Evolutionary conservation across 2,113 vertebrate species (phyloP), one percentile per base, ranked within the genome.

Genomic region (Chitala chitala): DNA sequence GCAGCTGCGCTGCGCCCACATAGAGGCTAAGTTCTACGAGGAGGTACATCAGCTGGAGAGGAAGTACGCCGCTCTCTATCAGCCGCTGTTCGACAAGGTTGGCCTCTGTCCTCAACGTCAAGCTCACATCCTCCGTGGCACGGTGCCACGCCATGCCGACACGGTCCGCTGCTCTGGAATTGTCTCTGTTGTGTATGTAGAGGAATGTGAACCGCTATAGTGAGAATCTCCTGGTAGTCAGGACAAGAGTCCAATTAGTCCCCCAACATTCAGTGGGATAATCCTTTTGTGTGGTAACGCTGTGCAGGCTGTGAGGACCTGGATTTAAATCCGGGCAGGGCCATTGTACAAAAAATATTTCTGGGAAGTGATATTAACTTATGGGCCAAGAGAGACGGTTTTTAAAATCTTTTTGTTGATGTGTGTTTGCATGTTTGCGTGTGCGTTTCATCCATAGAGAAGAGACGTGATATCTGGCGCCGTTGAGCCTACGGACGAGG

Each of bases 21-120:
- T 96, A 83, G 96, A 99, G 80, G 95, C 96, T 69, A 96, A 95
- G 81, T 99, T 99, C 89, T 99, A 99, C 31, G 95, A 98, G 78
- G 97, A 99, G 83, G 95, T 99, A 22, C 96, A 99, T 3, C 95
- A 96, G 80, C 81, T 99, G 73, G 96, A 99, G 88, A 88, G 96
- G 80, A 99, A 99, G 75, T 99, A 98, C 0, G 94, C 97, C 0
- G 91, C 92, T 0, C 86, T 98, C 12, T 99, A 98, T 82, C 91
- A 96, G 4, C 97, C 96, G 8, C 89, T 95, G 56, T 98, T 96
- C 78, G 95, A 98, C 79, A 98, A 98, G 95, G 97, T 99, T 82
- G 15, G 80, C 53, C 44, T 79, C 80, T 78, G 65, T 69, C 31
- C 17, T 33, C 20, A 29, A 5, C 0, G 59, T n/a, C 31, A 1